Evolutionary conservation across 2,888 invertebrate species (phyloP), one percentile per base, ranked within the genome.

Genomic region (Euplagia quadripunctaria): DNA sequence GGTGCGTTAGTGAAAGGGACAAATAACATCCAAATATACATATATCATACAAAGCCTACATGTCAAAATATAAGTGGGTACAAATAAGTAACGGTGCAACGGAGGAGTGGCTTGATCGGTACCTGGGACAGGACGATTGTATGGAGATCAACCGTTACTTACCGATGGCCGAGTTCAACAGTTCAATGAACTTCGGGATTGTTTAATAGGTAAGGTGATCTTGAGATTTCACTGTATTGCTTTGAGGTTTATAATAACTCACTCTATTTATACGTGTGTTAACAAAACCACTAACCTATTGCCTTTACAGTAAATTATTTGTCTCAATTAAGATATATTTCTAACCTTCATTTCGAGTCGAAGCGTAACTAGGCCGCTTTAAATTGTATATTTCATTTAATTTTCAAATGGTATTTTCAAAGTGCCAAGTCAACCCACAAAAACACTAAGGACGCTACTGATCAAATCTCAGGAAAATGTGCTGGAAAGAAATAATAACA

Each of bases 181-280:
- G 91, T 87, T 92, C 84, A 91, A 87, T 82, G 91, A 90, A 84
- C 92, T 85, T 80, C 72, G 43, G 4, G 9, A 46, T 9, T 74
- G 77, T 75, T 84, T 81, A 81, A 51, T 58, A n/a, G 65, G 31
- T 65, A 55, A 12, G 17, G 17, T 55, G 16, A 64, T 42, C 64
- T 17, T 55, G 63, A 17, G 64, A 49, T 41, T 43, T n/a, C 8
- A 42, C 14, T 49, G 58, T 58, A 68, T 68, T 55, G 58, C 46
- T 61, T 69, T 31, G 5, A 20, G 61, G 20, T n/a, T 43, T n/a
- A 68, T 52, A 31, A 63, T 12, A 6, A 12, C 65, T 9, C n/a
- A 17, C 17, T 7, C 42, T 17, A 64, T 42, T 42, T 64, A 61
- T 61, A 55, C n/a, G 8, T n/a, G 55, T 9, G 2, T 20, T 55